phyloP scores from a whole-genome alignment of 1,140 invertebrate genomes.

The Notospermus geniculatus region DNA sequence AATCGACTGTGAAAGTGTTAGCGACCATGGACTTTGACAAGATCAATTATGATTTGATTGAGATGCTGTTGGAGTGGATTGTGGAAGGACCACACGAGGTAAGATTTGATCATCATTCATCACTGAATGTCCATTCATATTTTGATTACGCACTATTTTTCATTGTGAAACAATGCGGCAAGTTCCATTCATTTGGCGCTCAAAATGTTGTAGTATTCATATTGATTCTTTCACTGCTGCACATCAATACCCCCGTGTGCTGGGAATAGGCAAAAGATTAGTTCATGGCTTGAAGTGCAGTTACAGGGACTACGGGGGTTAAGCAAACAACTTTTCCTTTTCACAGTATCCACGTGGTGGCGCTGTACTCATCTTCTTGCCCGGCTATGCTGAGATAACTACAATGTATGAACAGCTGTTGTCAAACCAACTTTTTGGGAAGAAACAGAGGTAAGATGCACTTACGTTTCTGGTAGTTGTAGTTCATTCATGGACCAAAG shows the following conservation, averaged over 20 bases:
- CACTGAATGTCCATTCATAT: too few relatives aligned
- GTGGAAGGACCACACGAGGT: conserved; percentile 65
- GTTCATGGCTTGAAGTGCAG: too few relatives aligned
- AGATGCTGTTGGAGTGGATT: conserved; percentile 66
- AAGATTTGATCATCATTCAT: conserved; percentile 31
- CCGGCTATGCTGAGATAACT: conserved; percentile 78
- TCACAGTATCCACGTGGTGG: conserved; percentile 42
- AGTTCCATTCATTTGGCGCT: not conserved
- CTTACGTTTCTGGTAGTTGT: too few relatives aligned
- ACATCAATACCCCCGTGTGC: too few relatives aligned
- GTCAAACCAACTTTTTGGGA: conserved; percentile 66
- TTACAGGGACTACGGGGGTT: too few relatives aligned
- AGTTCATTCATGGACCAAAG: too few relatives aligned
- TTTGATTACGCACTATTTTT: too few relatives aligned
- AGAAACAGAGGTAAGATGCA: conserved; percentile 52
- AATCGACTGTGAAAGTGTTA: conserved; percentile 69
- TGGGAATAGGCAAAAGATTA: too few relatives aligned
- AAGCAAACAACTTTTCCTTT: conserved; percentile 12
- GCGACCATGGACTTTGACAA: conserved; percentile 73
- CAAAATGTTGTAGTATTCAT: not conserved
- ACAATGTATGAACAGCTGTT: conserved; percentile 67
- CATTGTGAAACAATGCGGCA: too few relatives aligned
- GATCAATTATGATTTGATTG: conserved; percentile 79
- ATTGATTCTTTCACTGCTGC: too few relatives aligned
- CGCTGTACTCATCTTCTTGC: conserved; percentile 67